A percentile compares a stretch with the other conserved stretches of the same genome.
These are phyloP conservation scores for Setophaga kirtlandii DNA, from an alignment of 2,113 vertebrate species.

Conservation along the genomic window DNA sequence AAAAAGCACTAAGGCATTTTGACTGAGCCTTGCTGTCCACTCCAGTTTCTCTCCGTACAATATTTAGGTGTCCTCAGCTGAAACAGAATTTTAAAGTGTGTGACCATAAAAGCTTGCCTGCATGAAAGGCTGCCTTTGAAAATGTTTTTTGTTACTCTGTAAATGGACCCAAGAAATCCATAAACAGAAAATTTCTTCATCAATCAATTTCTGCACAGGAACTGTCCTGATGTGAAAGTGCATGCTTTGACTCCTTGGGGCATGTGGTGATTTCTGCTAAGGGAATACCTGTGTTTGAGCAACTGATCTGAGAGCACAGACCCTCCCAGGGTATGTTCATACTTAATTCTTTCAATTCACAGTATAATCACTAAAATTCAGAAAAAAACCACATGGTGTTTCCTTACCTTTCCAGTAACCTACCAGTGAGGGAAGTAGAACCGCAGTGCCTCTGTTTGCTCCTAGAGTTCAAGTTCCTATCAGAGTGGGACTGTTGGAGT, in stretches of 20 bases:
- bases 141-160: neutral
- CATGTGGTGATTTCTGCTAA: neutral
- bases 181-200: neutral
- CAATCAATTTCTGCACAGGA: neutral
- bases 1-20: neutral
- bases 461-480: fast-evolving
- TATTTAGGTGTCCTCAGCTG: neutral
- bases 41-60: neutral
- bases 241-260: neutral
- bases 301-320: neutral
- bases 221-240: neutral
- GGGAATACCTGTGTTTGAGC: neutral
- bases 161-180: neutral
- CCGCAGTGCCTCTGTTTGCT: fast-evolving
- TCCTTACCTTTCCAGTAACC: neutral
- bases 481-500: fast-evolving
- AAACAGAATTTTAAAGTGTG: neutral
- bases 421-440: neutral
- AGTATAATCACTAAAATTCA: neutral
- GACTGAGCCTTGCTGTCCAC: neutral
- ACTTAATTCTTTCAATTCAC: neutral
- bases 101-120: neutral
- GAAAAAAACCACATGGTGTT: neutral
- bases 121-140: neutral
- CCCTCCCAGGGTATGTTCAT: neutral